Evolutionary conservation across 2,888 invertebrate species (phyloP).

Genomic region (Micoletzkya japonica): DNA sequence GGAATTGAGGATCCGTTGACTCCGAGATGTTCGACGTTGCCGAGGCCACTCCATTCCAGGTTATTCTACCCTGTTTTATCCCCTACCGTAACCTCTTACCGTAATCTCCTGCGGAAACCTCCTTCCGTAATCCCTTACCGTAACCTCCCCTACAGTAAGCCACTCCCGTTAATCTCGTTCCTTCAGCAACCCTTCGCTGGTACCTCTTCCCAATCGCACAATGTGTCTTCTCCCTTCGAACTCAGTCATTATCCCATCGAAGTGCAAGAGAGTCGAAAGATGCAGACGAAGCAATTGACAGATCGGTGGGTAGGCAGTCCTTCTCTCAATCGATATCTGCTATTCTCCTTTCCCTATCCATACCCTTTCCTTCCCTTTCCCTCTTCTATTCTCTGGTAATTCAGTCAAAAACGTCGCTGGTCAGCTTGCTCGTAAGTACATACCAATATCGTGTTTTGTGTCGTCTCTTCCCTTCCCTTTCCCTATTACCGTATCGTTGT

Average conservation of each 20-base stretch:
- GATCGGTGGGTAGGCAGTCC: slow-evolving; percentile 14
- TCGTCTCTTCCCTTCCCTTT: no score
- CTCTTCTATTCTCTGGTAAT: no score
- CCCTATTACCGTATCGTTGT: background rate
- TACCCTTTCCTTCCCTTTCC: no score
- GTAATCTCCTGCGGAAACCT: background rate
- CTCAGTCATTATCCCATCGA: slow-evolving; percentile 97
- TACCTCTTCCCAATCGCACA: slow-evolving; percentile 33
- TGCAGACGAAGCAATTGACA: slow-evolving; percentile 27
- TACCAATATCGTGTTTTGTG: no score
- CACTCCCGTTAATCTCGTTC: no score
- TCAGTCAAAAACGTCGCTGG: no score
- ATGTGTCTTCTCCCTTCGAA: slow-evolving; percentile 88
- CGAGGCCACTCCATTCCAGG: slow-evolving; percentile 44
- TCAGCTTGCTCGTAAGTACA: no score
- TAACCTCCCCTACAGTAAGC: no score
- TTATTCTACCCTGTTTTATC: slow-evolving; percentile 16
- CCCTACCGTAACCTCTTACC: background rate
- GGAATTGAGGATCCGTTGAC: slow-evolving; percentile 53
- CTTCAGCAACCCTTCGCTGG: background rate
- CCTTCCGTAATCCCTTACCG: no score
- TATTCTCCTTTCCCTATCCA: no score
- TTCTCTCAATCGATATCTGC: no score
- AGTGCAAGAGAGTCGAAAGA: slow-evolving; percentile 63
- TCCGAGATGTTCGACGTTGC: slow-evolving; percentile 58